Conservation (phyloP, 2,888 invertebrate species). For the Orthosia gothica region DNA sequence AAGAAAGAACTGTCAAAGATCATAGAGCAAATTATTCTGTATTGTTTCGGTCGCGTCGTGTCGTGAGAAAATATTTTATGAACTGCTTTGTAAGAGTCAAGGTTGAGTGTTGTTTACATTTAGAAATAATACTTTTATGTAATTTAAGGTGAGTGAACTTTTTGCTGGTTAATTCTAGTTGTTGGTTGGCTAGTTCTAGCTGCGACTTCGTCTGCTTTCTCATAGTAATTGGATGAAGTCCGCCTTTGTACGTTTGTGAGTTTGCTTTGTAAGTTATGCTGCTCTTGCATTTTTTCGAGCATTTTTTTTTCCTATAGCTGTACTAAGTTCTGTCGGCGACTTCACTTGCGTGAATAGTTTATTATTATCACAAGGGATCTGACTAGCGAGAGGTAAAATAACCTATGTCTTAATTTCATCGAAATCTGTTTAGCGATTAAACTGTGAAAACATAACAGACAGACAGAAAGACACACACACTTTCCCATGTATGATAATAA, state of each 20-base stretch:
- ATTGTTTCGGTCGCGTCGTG: conserved; percentile 44
- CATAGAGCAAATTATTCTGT: conserved; percentile 26
- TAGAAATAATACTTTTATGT: conserved; percentile 34
- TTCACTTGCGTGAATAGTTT: too few species aligned
- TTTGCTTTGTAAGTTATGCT: too few species aligned
- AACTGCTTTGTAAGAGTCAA: conserved; percentile 54
- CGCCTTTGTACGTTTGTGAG: too few species aligned
- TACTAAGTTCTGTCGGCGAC: too few species aligned
- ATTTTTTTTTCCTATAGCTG: not conserved
- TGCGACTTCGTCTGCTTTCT: not conserved
- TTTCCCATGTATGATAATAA: too few species aligned
- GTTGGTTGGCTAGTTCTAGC: not conserved
- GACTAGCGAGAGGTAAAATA: too few species aligned
- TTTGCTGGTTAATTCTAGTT: not conserved
- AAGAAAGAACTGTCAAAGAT: conserved; percentile 42
- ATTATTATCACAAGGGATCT: too few species aligned
- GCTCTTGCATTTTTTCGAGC: not conserved
- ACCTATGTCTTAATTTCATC: not conserved
- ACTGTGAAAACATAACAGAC: not conserved
- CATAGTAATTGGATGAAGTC: not conserved
- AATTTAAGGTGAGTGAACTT: conserved; percentile 53
- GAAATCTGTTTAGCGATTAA: not conserved
- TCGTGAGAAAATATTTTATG: conserved; percentile 55
- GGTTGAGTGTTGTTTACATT: conserved; percentile 56
- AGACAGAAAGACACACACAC: not conserved